Evolutionary conservation across 1,140 invertebrate species (phyloP).

Genomic region (Micrasema minimum): DNA sequence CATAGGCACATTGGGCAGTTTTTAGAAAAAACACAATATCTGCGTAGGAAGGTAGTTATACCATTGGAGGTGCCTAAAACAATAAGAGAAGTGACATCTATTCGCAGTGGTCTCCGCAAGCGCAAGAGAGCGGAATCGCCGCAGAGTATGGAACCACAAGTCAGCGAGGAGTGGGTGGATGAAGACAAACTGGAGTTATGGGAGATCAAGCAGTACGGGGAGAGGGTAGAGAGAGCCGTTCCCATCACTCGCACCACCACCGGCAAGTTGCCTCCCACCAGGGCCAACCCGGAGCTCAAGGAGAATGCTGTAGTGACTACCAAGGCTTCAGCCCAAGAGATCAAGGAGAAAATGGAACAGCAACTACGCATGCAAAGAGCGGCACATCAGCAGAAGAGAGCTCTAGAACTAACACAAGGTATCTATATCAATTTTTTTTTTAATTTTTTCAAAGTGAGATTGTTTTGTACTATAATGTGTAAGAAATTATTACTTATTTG

Average conservation of each 20-base stretch:
- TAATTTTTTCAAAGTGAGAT: too few species aligned
- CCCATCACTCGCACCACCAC: slow-evolving; percentile 81
- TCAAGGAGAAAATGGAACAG: slow-evolving; percentile 92
- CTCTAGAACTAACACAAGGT: slow-evolving; percentile 71
- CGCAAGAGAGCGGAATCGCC: slow-evolving; percentile 90
- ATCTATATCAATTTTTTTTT: slow-evolving; percentile 18
- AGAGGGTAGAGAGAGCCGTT: slow-evolving; percentile 67
- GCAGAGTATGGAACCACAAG: slow-evolving; percentile 89
- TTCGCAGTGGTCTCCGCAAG: slow-evolving; percentile 91
- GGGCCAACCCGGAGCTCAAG: slow-evolving; percentile 62
- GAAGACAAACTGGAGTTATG: slow-evolving; percentile 96
- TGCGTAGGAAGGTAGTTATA: slow-evolving; percentile 93
- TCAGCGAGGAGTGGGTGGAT: slow-evolving; percentile 94
- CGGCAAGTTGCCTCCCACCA: slow-evolving; percentile 72
- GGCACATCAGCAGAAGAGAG: slow-evolving; percentile 87
- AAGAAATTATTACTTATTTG: too few species aligned
- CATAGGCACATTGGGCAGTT: slow-evolving; percentile 89
- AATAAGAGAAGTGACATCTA: slow-evolving; percentile 92
- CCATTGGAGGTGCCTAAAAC: slow-evolving; percentile 94
- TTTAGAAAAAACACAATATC: slow-evolving; percentile 89
- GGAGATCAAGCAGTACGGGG: slow-evolving; percentile 96
- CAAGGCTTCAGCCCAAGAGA: slow-evolving; percentile 79
- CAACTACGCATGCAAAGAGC: slow-evolving; percentile 86
- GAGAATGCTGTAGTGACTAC: slow-evolving; percentile 67
- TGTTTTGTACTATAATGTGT: too few species aligned